Evolutionary conservation across 2,797 vertebrate species (phyloP).

Genomic region (Diceros bicornis): DNA sequence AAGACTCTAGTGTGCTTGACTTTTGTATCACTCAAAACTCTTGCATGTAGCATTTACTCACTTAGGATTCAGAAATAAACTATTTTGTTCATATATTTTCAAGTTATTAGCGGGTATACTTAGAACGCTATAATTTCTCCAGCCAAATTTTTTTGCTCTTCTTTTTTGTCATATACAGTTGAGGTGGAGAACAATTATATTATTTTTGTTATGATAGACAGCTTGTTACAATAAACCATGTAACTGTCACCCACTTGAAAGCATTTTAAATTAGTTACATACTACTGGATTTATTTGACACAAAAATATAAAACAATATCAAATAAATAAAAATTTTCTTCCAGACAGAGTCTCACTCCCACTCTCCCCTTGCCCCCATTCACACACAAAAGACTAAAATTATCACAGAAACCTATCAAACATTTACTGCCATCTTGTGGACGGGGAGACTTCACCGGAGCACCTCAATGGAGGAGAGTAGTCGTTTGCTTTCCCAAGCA

Average conservation of each 20-base stretch:
- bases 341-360: background rate
- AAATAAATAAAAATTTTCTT: constrained; percentile 60
- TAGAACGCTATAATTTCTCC: background rate
- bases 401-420: constrained; percentile 84
- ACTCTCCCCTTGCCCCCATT: background rate
- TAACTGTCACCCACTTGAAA: constrained; percentile 48
- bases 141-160: constrained; percentile 13
- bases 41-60: background rate
- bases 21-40: background rate
- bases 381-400: constrained; percentile 77
- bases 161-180: constrained; percentile 19
- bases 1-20: background rate
- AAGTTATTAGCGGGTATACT: background rate
- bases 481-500: background rate
- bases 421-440: constrained; percentile 94
- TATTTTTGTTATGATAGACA: constrained; percentile 35
- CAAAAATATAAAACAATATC: constrained; percentile 54
- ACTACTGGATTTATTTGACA: constrained; percentile 52
- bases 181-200: background rate
- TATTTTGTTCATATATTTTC: background rate
- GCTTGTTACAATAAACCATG: background rate
- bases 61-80: background rate
- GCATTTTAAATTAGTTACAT: constrained; percentile 70
- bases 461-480: background rate
- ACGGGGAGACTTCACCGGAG: background rate